Evolutionary conservation across 2,888 invertebrate species (phyloP).

Genomic region (Ephialtes manifestator): DNA sequence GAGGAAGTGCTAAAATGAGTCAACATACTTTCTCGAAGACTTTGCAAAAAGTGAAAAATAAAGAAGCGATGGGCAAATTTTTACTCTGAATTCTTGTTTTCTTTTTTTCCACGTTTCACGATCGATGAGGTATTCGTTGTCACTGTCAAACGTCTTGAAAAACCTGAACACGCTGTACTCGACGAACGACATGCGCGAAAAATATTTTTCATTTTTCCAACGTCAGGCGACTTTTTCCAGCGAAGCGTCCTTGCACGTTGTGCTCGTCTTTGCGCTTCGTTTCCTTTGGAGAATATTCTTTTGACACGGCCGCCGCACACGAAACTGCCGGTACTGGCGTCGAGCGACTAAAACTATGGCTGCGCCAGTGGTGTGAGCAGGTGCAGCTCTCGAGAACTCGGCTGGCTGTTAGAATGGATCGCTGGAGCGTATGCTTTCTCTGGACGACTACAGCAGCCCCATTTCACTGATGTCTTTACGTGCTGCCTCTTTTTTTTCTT

Average conservation of each 20-base stretch:
- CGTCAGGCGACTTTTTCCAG: constrained; percentile 5
- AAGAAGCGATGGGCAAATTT: no score
- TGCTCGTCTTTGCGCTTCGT: constrained; percentile 34
- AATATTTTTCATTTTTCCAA: constrained; percentile 19
- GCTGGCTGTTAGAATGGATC: constrained; percentile 55
- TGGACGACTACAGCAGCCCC: constrained; percentile 46
- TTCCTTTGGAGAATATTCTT: constrained; percentile 50
- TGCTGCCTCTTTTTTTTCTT: constrained; percentile 25
- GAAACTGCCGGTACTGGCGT: constrained; percentile 13
- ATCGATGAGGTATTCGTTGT: background rate
- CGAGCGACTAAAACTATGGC: background rate
- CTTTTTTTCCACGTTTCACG: no score
- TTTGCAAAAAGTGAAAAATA: no score
- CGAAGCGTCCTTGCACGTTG: constrained; percentile 10
- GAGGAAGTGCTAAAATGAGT: no score
- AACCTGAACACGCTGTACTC: background rate
- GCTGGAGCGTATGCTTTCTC: constrained; percentile 45
- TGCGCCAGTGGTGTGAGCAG: constrained; percentile 5
- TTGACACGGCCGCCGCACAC: constrained; percentile 39
- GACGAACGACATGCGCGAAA: background rate
- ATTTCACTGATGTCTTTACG: constrained; percentile 57
- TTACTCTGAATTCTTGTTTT: no score
- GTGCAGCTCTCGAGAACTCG: constrained; percentile 32
- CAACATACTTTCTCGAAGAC: no score
- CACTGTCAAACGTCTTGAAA: background rate